These are phyloP conservation scores for Tragelaphus oryx DNA, from an alignment of 2,797 vertebrate genomes.

Conservation along the genomic window DNA sequence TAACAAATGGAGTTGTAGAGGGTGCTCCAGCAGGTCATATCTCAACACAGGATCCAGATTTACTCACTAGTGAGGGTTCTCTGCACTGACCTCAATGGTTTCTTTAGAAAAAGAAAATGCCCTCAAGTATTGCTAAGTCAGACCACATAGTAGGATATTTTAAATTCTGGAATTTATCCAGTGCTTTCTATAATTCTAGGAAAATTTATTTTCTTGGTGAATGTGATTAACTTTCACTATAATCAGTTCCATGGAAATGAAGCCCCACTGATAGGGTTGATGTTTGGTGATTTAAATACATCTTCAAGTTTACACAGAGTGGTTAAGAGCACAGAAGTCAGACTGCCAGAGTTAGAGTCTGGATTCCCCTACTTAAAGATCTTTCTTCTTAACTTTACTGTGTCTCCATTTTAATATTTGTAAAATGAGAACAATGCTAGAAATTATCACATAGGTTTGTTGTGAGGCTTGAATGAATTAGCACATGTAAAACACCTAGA, in stretches of 20 bases:
- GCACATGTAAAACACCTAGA: background rate
- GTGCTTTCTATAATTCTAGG: background rate
- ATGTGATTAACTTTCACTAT: background rate
- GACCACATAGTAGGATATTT: background rate
- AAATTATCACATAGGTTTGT: background rate
- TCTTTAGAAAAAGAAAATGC: background rate
- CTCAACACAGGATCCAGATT: background rate
- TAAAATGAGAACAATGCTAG: background rate
- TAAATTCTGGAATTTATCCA: background rate
- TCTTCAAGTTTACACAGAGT: background rate
- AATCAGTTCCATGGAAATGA: background rate
- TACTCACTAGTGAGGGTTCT: background rate
- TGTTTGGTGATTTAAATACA: background rate
- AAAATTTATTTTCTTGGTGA: background rate
- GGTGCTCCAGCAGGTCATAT: background rate
- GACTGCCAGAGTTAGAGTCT: background rate
- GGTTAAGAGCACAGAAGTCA: background rate
- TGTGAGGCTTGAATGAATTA: background rate
- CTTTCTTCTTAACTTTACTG: background rate
- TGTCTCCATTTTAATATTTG: background rate
- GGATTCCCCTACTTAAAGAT: background rate
- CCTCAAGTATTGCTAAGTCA: background rate
- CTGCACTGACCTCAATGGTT: background rate
- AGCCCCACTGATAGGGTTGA: background rate
- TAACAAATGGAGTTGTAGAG: background rate